A percentile compares a stretch with the other conserved stretches of the same genome.
These are phyloP conservation scores for Tamias sibiricus DNA, from an alignment of 2,113 vertebrate genomes.

Conservation along the genomic window DNA sequence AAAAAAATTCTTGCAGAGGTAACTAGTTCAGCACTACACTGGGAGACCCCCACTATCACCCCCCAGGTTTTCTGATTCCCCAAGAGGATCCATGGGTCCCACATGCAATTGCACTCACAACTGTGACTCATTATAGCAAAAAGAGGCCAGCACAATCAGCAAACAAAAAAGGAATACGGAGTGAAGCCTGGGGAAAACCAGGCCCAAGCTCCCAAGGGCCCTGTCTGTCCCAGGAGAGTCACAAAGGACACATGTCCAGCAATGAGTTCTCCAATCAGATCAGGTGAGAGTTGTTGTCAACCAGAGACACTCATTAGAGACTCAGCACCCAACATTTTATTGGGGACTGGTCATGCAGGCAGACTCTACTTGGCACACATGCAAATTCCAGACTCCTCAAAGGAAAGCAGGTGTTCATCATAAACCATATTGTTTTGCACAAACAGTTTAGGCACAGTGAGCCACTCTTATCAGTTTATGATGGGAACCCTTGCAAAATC, in stretches of 20 bases:
- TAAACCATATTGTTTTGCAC: not conserved
- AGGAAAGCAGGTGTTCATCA: conserved; percentile 44
- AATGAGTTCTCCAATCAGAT: not conserved
- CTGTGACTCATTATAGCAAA: not conserved
- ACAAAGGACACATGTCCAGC: no score
- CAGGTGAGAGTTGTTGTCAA: not conserved
- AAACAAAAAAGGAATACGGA: not conserved
- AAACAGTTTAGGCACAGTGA: not conserved
- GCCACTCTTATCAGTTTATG: not conserved
- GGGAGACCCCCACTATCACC: not conserved
- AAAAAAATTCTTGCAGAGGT: not conserved
- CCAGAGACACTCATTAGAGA: not conserved
- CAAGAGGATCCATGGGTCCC: not conserved
- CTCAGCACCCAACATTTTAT: not conserved
- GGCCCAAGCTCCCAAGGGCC: not conserved
- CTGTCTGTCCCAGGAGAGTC: not conserved
- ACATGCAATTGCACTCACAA: fast-evolving
- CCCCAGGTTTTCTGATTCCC: not conserved
- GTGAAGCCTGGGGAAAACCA: not conserved
- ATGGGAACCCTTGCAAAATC: not conserved
- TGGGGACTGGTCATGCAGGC: not conserved
- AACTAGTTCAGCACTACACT: not conserved
- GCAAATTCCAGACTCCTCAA: not conserved
- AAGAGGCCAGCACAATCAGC: not conserved
- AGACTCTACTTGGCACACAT: not conserved